Conservation (phyloP, 2,113 vertebrate species). For the Fulica atra region DNA sequence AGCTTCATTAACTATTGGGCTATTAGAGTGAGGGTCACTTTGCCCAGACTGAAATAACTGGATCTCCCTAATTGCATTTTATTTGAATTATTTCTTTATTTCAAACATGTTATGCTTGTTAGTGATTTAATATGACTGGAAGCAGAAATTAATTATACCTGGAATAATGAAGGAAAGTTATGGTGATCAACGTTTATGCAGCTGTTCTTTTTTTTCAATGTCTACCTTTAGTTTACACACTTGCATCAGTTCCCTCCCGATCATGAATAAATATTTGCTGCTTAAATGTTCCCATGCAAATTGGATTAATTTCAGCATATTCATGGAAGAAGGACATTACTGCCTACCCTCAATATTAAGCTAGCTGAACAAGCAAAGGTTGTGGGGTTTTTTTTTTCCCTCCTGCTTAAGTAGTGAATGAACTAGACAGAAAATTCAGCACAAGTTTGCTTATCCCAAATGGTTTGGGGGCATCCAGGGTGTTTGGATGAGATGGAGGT, state of each 20-base stretch:
- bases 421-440: slow-evolving; percentile 11
- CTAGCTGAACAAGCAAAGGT: slow-evolving; percentile 31
- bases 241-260: slow-evolving; percentile 44
- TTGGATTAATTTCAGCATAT: slow-evolving; percentile 64
- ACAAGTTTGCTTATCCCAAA: neutral
- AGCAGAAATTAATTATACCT: slow-evolving; percentile 70
- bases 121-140: slow-evolving; percentile 61
- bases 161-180: slow-evolving; percentile 23
- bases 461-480: slow-evolving; percentile 27
- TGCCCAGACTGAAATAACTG: slow-evolving; percentile 55
- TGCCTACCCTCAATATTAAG: slow-evolving; percentile 44
- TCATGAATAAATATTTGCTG: slow-evolving; percentile 64
- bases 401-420: neutral
- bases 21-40: slow-evolving; percentile 64
- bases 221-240: slow-evolving; percentile 34
- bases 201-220: neutral
- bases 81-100: slow-evolving; percentile 69
- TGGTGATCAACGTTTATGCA: slow-evolving; percentile 40
- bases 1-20: slow-evolving; percentile 51
- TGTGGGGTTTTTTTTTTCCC: neutral
- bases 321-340: slow-evolving; percentile 34
- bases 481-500: slow-evolving; percentile 12
- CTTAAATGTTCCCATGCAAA: slow-evolving; percentile 58
- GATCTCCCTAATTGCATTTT: slow-evolving; percentile 65
- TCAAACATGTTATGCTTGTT: slow-evolving; percentile 69